Evolutionary conservation across 2,888 invertebrate genomes (phyloP).

Genomic region (Metopia argyrocephala): DNA sequence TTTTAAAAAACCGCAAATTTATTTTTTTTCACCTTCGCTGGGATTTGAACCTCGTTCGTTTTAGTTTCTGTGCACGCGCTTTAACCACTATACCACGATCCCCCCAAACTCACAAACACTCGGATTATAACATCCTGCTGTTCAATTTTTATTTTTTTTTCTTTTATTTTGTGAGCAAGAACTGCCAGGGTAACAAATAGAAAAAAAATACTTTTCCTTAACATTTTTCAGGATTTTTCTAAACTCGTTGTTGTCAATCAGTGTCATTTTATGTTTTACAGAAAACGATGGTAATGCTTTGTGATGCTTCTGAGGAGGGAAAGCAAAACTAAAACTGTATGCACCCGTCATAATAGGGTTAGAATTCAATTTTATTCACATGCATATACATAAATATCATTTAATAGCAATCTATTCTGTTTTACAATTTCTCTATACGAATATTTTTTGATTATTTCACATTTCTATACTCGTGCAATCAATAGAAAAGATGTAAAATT

Average conservation of each 20-base stretch:
- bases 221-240: not conserved
- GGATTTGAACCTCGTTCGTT: no score
- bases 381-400: slow-evolving; percentile 24
- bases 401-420: slow-evolving; percentile 30
- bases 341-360: slow-evolving; percentile 15
- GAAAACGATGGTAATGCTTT: no score
- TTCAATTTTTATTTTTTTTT: no score
- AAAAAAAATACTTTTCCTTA: not conserved
- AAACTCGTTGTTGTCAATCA: slow-evolving; percentile 20
- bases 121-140: no score
- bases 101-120: no score
- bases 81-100: no score
- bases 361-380: slow-evolving; percentile 26
- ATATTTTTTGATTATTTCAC: not conserved
- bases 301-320: no score
- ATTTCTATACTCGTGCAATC: not conserved
- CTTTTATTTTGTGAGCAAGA: no score
- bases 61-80: no score
- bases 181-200: not conserved
- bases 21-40: no score
- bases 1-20: no score
- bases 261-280: not conserved
- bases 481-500: slow-evolving; percentile 42
- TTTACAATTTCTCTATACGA: no score
- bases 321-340: not conserved